A percentile compares a stretch with the other conserved stretches of the same genome.
Evolutionary conservation across 2,113 vertebrate genomes (phyloP).

Genomic region (Emydocephalus ijimae): DNA sequence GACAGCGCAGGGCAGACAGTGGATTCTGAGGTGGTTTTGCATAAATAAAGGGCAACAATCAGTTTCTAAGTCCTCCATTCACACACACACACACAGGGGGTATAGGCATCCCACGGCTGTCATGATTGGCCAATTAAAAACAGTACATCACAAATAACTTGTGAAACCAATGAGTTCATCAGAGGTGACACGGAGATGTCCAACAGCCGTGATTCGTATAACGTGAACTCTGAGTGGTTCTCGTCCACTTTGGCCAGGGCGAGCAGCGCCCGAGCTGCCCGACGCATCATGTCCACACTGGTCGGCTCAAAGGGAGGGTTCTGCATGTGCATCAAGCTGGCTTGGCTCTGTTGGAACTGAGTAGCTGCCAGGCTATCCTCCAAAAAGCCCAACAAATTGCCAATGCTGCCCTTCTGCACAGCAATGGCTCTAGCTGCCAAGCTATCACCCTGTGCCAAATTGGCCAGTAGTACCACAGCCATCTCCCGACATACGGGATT

Average conservation of each 20-base stretch:
- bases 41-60: slow-evolving; percentile 98
- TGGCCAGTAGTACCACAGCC: slow-evolving; percentile 97
- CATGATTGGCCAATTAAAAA: slow-evolving; percentile 99
- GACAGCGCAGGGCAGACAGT: slow-evolving; percentile 87
- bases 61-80: slow-evolving; percentile 92
- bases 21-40: slow-evolving; percentile 99
- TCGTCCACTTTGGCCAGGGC: slow-evolving; percentile 98
- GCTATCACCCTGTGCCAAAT: slow-evolving; percentile 96
- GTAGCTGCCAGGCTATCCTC: slow-evolving; percentile 98
- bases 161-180: slow-evolving; percentile 99
- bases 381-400: slow-evolving; percentile 94
- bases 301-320: slow-evolving; percentile 95
- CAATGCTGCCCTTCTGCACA: slow-evolving; percentile 95
- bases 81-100: slow-evolving; percentile 82
- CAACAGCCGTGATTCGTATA: slow-evolving; percentile 97
- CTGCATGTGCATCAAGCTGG: slow-evolving; percentile 91
- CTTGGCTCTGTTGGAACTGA: slow-evolving; percentile 97
- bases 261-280: slow-evolving; percentile 92
- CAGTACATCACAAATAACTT: slow-evolving; percentile 99
- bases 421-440: slow-evolving; percentile 94
- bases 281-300: slow-evolving; percentile 99
- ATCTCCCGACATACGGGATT: slow-evolving; percentile 98
- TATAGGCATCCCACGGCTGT: slow-evolving; percentile 92
- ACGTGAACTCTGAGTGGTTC: slow-evolving; percentile 98
- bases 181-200: slow-evolving; percentile 98